Percentiles rank a stretch among this genome's conserved stretches.
phyloP scores from a whole-genome alignment of 2,888 invertebrate species.

The Cybosia mesomella region DNA sequence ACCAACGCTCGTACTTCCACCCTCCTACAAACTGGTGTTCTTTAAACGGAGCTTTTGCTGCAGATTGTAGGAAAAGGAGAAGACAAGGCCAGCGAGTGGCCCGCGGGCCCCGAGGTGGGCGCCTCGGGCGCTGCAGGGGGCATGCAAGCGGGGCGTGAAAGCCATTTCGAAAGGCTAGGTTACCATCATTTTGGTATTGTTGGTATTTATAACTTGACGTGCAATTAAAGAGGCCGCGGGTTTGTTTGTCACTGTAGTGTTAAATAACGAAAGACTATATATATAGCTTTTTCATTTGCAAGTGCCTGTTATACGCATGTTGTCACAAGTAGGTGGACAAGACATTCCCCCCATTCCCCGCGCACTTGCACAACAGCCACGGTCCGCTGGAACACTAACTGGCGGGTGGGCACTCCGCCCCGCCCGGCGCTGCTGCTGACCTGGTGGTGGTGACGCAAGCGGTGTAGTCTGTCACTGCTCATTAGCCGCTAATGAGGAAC shows the following conservation, averaged over 20 bases:
- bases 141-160: too few relatives aligned
- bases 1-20: too few relatives aligned
- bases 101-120: too few relatives aligned
- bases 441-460: neutral
- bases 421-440: neutral
- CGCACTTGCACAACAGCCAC: neutral
- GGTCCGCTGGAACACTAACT: neutral
- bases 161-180: too few relatives aligned
- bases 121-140: too few relatives aligned
- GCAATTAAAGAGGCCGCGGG: neutral
- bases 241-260: neutral
- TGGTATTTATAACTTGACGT: too few relatives aligned
- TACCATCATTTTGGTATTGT: too few relatives aligned
- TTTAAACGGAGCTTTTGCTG: too few relatives aligned
- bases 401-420: neutral
- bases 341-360: neutral
- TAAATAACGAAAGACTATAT: constrained; percentile 1
- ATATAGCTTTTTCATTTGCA: neutral
- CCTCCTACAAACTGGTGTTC: too few relatives aligned
- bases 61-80: too few relatives aligned
- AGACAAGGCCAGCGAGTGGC: too few relatives aligned
- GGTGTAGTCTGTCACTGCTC: constrained; percentile 2
- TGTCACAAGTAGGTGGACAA: neutral
- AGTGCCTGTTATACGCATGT: neutral
- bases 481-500: constrained; percentile 2